Evolutionary conservation across 2,797 vertebrate species (phyloP).

Genomic region (Macroramphosus scolopax): DNA sequence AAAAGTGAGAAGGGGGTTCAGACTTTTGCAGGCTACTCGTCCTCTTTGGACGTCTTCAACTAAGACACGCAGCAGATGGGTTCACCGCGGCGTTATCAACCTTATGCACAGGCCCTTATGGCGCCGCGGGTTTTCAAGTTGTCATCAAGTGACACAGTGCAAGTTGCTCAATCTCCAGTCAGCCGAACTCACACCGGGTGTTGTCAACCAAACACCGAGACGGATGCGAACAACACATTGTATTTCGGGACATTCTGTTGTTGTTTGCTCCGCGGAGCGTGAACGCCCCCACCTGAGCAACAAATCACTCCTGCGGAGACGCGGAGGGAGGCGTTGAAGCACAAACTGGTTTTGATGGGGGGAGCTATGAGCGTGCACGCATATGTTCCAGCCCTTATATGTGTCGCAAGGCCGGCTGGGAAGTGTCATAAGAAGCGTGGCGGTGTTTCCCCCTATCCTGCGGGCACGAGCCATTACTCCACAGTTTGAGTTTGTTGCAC

Average conservation of each 20-base stretch:
- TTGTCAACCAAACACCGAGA: constrained; percentile 46
- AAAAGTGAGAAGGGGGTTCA: too few species aligned
- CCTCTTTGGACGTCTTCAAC: constrained; percentile 25
- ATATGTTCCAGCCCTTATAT: constrained; percentile 11
- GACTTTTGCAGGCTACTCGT: too few species aligned
- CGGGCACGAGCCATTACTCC: constrained; percentile 26
- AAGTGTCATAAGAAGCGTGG: constrained; percentile 41
- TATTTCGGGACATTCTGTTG: constrained; percentile 57
- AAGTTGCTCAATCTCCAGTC: constrained; percentile 62
- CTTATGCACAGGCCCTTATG: constrained; percentile 47
- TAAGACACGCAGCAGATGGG: constrained; percentile 61
- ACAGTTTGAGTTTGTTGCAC: constrained; percentile 50
- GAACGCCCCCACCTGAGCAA: constrained; percentile 50
- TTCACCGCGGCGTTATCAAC: too few species aligned
- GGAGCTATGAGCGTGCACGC: not conserved
- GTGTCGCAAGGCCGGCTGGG: constrained; percentile 24
- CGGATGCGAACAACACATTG: constrained; percentile 24
- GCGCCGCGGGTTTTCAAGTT: constrained; percentile 47
- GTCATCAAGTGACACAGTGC: constrained; percentile 43
- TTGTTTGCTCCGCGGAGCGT: constrained; percentile 57
- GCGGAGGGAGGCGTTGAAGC: constrained; percentile 19
- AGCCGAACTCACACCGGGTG: constrained; percentile 46
- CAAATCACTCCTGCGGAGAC: constrained; percentile 59
- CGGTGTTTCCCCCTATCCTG: constrained; percentile 33
- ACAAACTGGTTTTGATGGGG: constrained; percentile 23